Evolutionary conservation across 1,140 invertebrate genomes (phyloP).

Genomic region (Drosophila tristis): DNA sequence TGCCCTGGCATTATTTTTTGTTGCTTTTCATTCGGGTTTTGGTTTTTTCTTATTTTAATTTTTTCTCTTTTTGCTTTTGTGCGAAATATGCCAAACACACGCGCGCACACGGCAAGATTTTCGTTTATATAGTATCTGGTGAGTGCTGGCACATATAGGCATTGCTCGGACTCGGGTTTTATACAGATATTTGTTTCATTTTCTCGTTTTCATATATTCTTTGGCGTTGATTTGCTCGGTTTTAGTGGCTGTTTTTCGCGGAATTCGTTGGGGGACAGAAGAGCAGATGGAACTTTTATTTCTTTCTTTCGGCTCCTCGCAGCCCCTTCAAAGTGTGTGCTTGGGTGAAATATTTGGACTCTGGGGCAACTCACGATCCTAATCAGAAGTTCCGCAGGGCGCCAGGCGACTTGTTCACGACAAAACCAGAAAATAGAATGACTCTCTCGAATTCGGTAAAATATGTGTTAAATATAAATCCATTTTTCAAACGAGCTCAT

Average conservation of each 20-base stretch:
- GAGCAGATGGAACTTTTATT: constrained; percentile 3
- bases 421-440: no score
- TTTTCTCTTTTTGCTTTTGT: constrained; percentile 69
- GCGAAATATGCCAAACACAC: constrained; percentile 76
- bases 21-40: constrained; percentile 47
- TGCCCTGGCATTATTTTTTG: constrained; percentile 61
- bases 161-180: constrained; percentile 60
- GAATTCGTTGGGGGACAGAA: constrained; percentile 12
- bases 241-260: constrained; percentile 36
- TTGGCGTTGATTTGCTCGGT: constrained; percentile 30
- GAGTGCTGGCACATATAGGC: constrained; percentile 59
- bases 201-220: constrained; percentile 42
- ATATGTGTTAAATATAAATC: no score
- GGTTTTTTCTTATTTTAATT: constrained; percentile 36
- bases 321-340: constrained; percentile 17
- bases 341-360: constrained; percentile 24
- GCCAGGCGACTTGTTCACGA: constrained; percentile 49
- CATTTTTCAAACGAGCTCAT: no score
- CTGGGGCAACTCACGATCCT: constrained; percentile 69
- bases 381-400: constrained; percentile 72
- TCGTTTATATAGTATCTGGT: constrained; percentile 63
- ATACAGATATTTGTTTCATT: constrained; percentile 64
- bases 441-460: constrained; percentile 1
- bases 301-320: constrained; percentile 22
- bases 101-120: constrained; percentile 72